A percentile compares a stretch with the other conserved stretches of the same genome.
Conservation (phyloP, 2,797 vertebrate species). For the Geotrypetes seraphini region DNA sequence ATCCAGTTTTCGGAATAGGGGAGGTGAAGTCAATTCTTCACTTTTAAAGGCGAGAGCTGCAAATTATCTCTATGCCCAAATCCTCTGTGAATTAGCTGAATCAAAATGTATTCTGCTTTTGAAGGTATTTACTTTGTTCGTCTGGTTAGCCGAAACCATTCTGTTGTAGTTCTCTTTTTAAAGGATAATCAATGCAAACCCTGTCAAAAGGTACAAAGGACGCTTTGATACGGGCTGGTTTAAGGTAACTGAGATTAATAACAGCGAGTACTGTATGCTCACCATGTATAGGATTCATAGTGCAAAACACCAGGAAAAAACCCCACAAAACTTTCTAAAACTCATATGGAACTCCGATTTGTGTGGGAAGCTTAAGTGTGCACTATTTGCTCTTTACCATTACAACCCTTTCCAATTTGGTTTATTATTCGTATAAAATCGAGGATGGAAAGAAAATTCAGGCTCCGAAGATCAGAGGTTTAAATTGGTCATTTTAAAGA, state of each 20-base stretch:
- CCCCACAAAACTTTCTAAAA: too few species aligned
- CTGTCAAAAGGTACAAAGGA: constrained; percentile 18
- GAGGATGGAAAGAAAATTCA: background rate
- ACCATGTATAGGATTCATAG: too few species aligned
- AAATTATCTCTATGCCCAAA: constrained; percentile 7
- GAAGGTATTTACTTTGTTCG: constrained; percentile 19
- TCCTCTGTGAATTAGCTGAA: constrained; percentile 11
- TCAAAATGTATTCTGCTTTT: constrained; percentile 11
- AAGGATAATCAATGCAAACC: constrained; percentile 25
- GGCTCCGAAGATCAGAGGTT: constrained; percentile 23
- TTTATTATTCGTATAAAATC: background rate
- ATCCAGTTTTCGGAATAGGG: background rate
- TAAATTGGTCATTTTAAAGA: constrained; percentile 36
- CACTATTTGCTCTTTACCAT: background rate
- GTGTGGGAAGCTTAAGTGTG: too few species aligned
- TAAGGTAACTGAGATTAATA: constrained; percentile 6
- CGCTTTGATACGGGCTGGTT: constrained; percentile 14
- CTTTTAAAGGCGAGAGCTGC: constrained; percentile 4
- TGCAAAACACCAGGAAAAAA: too few species aligned
- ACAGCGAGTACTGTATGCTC: constrained; percentile 12
- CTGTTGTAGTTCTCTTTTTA: constrained; percentile 12
- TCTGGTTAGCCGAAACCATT: constrained; percentile 5
- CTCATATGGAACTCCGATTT: background rate
- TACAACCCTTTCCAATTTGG: background rate
- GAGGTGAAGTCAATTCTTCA: background rate